Conservation (phyloP, 2,113 vertebrate species). For the Cottus gobio region DNA sequence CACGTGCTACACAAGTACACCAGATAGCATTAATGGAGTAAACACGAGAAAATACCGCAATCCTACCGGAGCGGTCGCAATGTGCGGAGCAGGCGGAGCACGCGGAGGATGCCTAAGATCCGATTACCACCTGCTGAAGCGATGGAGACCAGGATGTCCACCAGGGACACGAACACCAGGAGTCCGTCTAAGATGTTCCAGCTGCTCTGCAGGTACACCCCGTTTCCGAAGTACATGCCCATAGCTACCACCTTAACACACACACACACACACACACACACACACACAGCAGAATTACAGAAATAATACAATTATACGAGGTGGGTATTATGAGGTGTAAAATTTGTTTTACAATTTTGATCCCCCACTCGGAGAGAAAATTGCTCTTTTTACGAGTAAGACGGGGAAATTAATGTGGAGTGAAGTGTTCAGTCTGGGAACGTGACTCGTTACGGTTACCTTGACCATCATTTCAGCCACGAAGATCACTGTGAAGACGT, state of each 20-base stretch:
- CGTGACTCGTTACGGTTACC: conserved; percentile 86
- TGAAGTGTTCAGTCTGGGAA: conserved; percentile 24
- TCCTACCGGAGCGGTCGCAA: conserved; percentile 92
- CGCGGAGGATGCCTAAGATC: conserved; percentile 94
- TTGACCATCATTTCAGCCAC: conserved; percentile 95
- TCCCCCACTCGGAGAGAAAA: conserved; percentile 38
- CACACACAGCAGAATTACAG: conserved; percentile 25
- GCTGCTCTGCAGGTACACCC: conserved; percentile 94
- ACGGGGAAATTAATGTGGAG: conserved; percentile 35
- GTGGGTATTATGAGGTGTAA: conserved; percentile 10
- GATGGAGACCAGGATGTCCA: conserved; percentile 95
- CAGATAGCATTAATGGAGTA: not conserved
- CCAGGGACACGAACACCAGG: conserved; percentile 94
- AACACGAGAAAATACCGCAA: not conserved
- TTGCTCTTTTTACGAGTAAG: conserved; percentile 31
- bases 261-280: too few species aligned
- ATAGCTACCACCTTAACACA: conserved; percentile 94
- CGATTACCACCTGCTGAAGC: conserved; percentile 93
- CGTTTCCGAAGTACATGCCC: conserved; percentile 90
- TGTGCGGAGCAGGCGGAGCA: conserved; percentile 92
- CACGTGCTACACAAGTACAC: not conserved
- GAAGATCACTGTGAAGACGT: conserved; percentile 96
- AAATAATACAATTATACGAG: conserved; percentile 17
- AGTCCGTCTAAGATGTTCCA: conserved; percentile 97
- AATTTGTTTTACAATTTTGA: conserved; percentile 25